These are phyloP conservation scores for Damaliscus lunatus DNA, from an alignment of 2,113 vertebrate genomes.

Conservation along the genomic window DNA sequence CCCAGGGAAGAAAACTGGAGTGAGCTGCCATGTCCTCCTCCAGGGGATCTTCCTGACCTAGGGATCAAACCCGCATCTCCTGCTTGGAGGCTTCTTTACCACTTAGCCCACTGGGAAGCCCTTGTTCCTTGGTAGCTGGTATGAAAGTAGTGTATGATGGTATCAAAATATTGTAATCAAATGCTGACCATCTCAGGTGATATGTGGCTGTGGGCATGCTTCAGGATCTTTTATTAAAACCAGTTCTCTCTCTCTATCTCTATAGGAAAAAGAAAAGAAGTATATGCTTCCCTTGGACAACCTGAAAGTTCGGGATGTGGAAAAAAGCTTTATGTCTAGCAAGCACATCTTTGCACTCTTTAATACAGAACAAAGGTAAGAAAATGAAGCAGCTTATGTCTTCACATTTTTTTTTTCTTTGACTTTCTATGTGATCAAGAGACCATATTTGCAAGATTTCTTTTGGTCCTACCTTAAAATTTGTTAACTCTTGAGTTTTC, in stretches of 20 bases:
- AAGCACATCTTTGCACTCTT: constrained; percentile 88
- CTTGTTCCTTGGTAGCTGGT: neutral
- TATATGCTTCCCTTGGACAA: constrained; percentile 95
- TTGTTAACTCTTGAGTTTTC: neutral
- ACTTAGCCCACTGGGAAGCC: neutral
- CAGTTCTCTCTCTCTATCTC: neutral
- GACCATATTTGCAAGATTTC: neutral
- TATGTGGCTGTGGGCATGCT: constrained; percentile 2
- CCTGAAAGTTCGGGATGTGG: constrained; percentile 88
- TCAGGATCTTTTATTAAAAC: constrained; percentile 20
- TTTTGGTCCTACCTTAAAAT: neutral
- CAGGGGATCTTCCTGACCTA: neutral
- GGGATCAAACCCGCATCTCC: neutral
- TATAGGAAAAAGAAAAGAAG: constrained; percentile 95
- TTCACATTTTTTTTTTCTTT: neutral
- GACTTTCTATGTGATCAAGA: neutral
- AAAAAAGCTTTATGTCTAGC: constrained; percentile 91
- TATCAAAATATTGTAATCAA: neutral
- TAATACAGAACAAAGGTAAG: constrained; percentile 91
- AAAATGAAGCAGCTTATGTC: neutral
- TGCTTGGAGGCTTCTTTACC: neutral
- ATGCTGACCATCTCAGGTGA: neutral
- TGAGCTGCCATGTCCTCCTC: neutral
- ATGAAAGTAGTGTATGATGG: constrained; percentile 23
- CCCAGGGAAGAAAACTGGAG: neutral